A percentile compares a stretch with the other conserved stretches of the same genome.
These are phyloP conservation scores for Borostomias antarcticus DNA, from an alignment of 2,797 vertebrate species.

Conservation along the genomic window DNA sequence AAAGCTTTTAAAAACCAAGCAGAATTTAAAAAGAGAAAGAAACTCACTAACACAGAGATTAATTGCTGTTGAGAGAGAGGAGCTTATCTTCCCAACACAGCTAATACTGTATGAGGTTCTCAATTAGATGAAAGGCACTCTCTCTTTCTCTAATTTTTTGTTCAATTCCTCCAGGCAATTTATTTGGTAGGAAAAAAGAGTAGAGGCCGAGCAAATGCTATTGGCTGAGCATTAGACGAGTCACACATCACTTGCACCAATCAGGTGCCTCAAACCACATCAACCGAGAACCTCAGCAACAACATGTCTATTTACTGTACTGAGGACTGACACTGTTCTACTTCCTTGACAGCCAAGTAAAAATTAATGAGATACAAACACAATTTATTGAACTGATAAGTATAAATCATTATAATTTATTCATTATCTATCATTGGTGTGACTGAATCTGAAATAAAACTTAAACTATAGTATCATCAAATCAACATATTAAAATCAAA, in stretches of 20 bases:
- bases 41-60: constrained; percentile 64
- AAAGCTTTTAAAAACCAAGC: constrained; percentile 34
- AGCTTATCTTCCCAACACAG: constrained; percentile 79
- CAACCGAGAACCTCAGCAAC: constrained; percentile 77
- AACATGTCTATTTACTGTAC: constrained; percentile 70
- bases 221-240: constrained; percentile 64
- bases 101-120: constrained; percentile 74
- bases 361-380: background rate
- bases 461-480: background rate
- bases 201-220: constrained; percentile 45
- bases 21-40: constrained; percentile 33
- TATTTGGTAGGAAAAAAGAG: constrained; percentile 53
- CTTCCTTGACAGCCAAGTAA: background rate
- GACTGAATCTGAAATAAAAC: background rate
- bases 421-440: too few relatives aligned
- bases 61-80: constrained; percentile 66
- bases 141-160: constrained; percentile 70
- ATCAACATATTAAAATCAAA: constrained; percentile 1
- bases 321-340: background rate
- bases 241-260: constrained; percentile 66
- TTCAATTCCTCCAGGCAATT: constrained; percentile 79
- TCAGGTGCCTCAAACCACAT: constrained; percentile 56
- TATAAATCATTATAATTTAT: too few relatives aligned
- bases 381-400: too few relatives aligned
- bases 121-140: constrained; percentile 75